These are phyloP conservation scores for Chiroxiphia lanceolata DNA, from an alignment of 2,797 vertebrate species.

Conservation along the genomic window DNA sequence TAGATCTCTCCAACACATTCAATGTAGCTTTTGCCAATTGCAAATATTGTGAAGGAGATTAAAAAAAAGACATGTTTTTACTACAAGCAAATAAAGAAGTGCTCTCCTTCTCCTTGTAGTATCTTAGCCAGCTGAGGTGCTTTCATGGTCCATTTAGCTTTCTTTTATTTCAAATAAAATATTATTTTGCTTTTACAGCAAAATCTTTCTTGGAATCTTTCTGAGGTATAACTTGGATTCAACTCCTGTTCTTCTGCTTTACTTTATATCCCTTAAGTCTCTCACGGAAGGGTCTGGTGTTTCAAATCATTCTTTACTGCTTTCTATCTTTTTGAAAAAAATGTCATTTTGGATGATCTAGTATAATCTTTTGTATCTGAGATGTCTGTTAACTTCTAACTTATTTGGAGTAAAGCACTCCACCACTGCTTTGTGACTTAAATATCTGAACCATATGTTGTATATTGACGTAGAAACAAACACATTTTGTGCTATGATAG, in stretches of 20 bases:
- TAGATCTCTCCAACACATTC: background rate
- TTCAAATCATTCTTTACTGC: background rate
- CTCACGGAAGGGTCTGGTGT: background rate
- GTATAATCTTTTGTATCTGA: background rate
- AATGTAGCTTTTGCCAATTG: background rate
- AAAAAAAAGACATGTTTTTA: rapidly evolving
- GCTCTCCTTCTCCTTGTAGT: background rate
- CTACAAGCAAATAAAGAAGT: background rate
- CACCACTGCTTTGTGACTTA: background rate
- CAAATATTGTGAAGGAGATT: background rate
- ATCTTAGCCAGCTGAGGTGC: background rate
- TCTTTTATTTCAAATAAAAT: background rate
- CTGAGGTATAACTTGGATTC: background rate
- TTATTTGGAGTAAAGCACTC: background rate
- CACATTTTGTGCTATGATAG: background rate
- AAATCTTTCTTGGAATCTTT: background rate
- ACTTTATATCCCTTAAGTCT: background rate
- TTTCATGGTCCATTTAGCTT: background rate
- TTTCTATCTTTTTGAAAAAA: background rate
- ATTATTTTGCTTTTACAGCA: background rate
- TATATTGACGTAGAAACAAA: background rate
- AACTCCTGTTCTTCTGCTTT: background rate
- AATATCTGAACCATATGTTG: background rate
- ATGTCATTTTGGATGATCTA: background rate
- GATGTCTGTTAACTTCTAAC: background rate